Base-by-base conservation (phyloP, 2,797 vertebrate genomes). In the Taeniopygia guttata region DNA sequence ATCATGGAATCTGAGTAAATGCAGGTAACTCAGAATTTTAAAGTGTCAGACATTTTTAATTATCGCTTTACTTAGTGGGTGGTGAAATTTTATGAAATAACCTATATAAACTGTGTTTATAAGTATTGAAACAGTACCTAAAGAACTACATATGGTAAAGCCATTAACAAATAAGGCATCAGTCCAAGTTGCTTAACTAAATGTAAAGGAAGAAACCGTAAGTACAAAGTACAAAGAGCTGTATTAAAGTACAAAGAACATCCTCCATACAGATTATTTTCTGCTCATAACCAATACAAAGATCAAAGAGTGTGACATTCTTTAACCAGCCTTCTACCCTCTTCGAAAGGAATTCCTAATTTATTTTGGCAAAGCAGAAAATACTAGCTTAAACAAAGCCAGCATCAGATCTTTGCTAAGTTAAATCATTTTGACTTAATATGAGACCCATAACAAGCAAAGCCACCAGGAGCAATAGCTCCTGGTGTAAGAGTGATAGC, bases 301-400 rank as follows among this genome's bases (percentile, higher is more conserved):
- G 42, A 59, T 5, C 27, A 46, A 66, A 68, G 22, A 0, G 0
- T 7, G 19, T 64, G 56, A n/a, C 3, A 29, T 60, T 34, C 56
- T 64, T 23, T 68, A 93, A 68, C 34, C 38, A 62, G 13, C 12
- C 60, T 80, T 78, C 21, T n/a, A 16, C 27, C 29, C 13, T 29
- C 17, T 69, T 32, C 1, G 0, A 74, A 74, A 67, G 34, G 11
- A 92, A 51, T 36, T 49, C 12, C 11, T 52, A n/a, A 79, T 55
- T 56, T 74, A 8, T 40, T 74, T 58, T 45, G 32, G 52, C 46
- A 63, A 80, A 74, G 17, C 48, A 64, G 45, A 48, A 48, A 51
- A 62, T 49, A 13, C 5, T 63, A 43, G 1, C 42, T 78, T 83
- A 63, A 92, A 32, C 16, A 77, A 43, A 90, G 32, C n/a, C 54